phyloP scores from a whole-genome alignment of 92 coral and sea anemone genomes.

The Epizoanthus ramosus region DNA sequence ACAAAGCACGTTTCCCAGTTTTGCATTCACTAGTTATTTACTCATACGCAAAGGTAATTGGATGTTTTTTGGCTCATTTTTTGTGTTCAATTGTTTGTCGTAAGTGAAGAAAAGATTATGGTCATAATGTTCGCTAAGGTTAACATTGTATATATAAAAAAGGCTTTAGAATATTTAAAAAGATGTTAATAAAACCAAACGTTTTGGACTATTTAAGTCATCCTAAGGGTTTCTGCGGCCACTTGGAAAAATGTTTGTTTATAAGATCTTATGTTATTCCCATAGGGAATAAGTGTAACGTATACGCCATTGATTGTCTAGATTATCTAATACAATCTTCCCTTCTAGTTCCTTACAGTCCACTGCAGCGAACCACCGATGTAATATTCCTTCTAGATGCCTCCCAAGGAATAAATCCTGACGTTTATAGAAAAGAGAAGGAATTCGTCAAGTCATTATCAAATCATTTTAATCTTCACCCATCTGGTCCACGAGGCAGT shows the following conservation, averaged over 20 bases:
- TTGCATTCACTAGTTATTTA: too few relatives aligned
- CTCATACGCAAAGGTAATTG: not conserved
- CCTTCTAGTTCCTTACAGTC: slow-evolving; percentile 16
- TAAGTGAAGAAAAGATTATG: not conserved
- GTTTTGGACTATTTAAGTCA: too few relatives aligned
- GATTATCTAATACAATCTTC: not conserved
- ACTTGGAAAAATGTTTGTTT: too few relatives aligned
- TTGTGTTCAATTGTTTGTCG: not conserved
- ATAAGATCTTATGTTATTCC: too few relatives aligned
- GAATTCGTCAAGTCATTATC: slow-evolving; percentile 65
- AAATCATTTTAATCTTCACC: slow-evolving; percentile 51
- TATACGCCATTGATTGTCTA: too few relatives aligned
- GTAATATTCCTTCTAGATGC: slow-evolving; percentile 39
- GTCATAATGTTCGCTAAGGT: too few relatives aligned
- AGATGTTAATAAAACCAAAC: too few relatives aligned
- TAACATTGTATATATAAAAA: too few relatives aligned
- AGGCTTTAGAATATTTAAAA: too few relatives aligned
- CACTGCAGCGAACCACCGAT: slow-evolving; percentile 40
- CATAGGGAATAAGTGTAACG: too few relatives aligned
- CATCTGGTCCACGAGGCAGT: slow-evolving; percentile 57
- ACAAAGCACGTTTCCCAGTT: too few relatives aligned
- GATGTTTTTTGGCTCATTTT: not conserved
- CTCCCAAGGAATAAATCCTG: not conserved
- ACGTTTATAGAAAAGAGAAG: slow-evolving; percentile 42
- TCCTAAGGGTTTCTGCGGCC: too few relatives aligned